phyloP scores from a whole-genome alignment of 2,888 invertebrate species.

The Tenthredo mesomela region DNA sequence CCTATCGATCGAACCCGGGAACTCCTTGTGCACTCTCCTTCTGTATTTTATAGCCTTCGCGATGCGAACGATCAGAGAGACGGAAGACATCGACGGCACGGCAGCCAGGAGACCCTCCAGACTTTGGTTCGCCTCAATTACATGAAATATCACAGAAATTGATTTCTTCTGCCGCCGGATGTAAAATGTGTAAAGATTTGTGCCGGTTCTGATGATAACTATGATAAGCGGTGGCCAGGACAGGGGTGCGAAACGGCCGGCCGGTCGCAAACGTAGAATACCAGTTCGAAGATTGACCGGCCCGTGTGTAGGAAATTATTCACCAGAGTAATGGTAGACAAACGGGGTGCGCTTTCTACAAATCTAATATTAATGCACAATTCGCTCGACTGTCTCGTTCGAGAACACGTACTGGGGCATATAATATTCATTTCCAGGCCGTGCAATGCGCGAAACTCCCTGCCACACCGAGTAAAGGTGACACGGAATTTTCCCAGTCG shows the following conservation, averaged over 20 bases:
- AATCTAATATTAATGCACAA: conserved; percentile 72
- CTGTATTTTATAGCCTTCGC: background rate
- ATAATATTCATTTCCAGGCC: conserved; percentile 68
- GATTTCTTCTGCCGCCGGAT: background rate
- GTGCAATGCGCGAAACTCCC: conserved; percentile 57
- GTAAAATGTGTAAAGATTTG: background rate
- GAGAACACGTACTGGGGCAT: conserved; percentile 61
- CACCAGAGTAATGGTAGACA: conserved; percentile 43
- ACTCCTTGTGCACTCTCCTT: background rate
- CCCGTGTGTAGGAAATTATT: conserved; percentile 14
- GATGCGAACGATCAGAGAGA: background rate
- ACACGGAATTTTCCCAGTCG: conserved; percentile 60
- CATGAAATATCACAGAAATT: background rate
- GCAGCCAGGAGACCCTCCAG: background rate
- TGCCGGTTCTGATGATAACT: background rate
- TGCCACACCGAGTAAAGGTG: conserved; percentile 64
- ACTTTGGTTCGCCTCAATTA: background rate
- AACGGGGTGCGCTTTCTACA: conserved; percentile 40
- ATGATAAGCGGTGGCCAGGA: background rate
- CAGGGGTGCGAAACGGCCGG: background rate
- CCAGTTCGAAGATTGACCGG: conserved; percentile 38
- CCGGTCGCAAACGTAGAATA: background rate
- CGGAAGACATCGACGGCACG: background rate
- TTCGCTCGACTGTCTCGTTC: conserved; percentile 65
- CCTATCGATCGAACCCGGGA: conserved; percentile 20